Base-by-base conservation (phyloP, 2,113 vertebrate species). In the Cynocephalus volans region DNA sequence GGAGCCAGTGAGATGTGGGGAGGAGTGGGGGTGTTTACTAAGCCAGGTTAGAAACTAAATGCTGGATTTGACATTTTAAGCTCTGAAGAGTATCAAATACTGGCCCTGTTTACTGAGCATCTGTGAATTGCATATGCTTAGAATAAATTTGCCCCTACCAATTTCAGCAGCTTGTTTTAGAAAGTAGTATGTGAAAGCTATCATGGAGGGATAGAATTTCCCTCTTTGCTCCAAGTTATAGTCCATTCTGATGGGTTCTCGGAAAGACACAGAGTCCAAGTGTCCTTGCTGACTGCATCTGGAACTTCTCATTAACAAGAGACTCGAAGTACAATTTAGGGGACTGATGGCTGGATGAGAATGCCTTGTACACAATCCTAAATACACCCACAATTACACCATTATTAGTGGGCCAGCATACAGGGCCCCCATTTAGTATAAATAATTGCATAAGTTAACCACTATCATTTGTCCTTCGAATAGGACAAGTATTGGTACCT, bases 1-100 rank as follows among this genome's bases (percentile, higher is more conserved):
- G 11, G 48, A 65, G 65, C 23, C n/a, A 12, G 31, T 1, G 24
- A 54, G 31, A 28, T 3, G 4, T 1, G n/a, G 41, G 88, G 86
- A 90, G 93, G 85, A 95, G 93, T 96, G 88, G 86, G 92, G 93
- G 85, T 95, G 93, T 96, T 90, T 83, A 0, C 26, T 33, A 21
- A 56, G 72, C 75, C 91, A 60, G 65, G 81, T 96, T 96, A 88
- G 86, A 77, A 92, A 97, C 95, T 95, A 72, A 56, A 97, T 77
- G 93, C 94, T 98, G 93, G 36, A 67, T 97, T 97, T 97, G 97
- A 56, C 89, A 28, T 98, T 97, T 6, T 14, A 48, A 64, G 94
- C 96, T 97, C 97, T 54, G n/a, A 88, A 54, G 97, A 36, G 6
- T 50, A 17, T 76, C 83, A 62, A 12, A 54, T 36, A 28, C 85